Conservation (phyloP, 2,113 vertebrate genomes). For the Muscicapa adusta region DNA sequence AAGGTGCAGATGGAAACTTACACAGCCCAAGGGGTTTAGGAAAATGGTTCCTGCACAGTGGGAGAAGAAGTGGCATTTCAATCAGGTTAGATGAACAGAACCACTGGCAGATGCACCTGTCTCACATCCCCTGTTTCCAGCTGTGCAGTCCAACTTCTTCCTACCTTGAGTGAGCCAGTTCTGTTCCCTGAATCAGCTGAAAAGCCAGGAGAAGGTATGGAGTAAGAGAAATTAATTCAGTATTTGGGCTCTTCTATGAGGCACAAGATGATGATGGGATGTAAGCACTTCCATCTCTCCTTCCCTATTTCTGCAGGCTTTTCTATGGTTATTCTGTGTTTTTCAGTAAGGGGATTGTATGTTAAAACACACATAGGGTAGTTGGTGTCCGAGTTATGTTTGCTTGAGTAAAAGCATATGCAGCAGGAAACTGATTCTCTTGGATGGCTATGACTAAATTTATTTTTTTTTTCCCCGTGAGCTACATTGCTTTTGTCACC, state of each 20-base stretch:
- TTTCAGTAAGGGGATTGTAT: background rate
- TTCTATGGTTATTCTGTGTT: background rate
- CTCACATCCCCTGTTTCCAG: background rate
- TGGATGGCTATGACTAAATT: background rate
- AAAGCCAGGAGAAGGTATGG: background rate
- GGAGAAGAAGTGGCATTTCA: background rate
- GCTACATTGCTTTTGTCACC: background rate
- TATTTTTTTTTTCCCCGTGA: background rate
- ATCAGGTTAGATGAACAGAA: rapidly evolving
- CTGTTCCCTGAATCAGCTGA: background rate
- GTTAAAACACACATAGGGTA: rapidly evolving
- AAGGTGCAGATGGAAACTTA: background rate
- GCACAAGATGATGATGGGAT: background rate
- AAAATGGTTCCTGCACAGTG: background rate
- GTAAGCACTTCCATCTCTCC: background rate
- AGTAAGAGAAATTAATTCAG: background rate
- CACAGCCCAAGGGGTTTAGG: background rate
- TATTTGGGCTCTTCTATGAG: background rate
- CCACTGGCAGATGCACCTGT: background rate
- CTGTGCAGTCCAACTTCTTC: background rate
- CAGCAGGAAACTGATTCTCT: background rate
- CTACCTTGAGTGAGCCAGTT: background rate
- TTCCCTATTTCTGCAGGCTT: background rate
- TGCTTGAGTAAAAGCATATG: background rate
- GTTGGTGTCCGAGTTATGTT: background rate